Conservation (phyloP, 2,888 invertebrate genomes). For the Dryomyza anilis region DNA sequence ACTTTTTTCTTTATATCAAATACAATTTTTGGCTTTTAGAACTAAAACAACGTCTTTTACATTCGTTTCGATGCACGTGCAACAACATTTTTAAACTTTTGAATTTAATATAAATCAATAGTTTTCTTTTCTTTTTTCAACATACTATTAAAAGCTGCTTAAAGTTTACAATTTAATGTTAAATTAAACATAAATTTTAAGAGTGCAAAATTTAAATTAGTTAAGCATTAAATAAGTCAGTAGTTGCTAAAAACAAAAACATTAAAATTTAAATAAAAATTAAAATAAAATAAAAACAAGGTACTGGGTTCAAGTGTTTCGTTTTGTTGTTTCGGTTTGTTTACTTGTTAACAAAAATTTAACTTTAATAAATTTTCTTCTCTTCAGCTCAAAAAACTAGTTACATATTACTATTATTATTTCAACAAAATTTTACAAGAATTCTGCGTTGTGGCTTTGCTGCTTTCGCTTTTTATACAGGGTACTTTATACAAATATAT, state of each 20-base stretch:
- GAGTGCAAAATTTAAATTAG: background rate
- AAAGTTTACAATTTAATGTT: background rate
- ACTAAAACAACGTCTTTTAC: background rate
- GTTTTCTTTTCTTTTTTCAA: no score
- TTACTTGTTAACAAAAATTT: constrained; percentile 14
- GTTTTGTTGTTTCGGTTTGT: constrained; percentile 37
- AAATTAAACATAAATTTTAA: background rate
- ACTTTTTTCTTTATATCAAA: no score
- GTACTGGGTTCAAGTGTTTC: constrained; percentile 58
- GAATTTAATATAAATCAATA: constrained; percentile 22
- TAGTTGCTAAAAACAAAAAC: constrained; percentile 21
- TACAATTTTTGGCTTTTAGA: no score
- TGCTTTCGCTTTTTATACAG: constrained; percentile 12
- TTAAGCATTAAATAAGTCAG: constrained; percentile 11
- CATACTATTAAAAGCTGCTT: background rate
- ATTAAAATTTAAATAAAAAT: no score
- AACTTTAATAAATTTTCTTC: constrained; percentile 10
- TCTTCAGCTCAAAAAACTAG: no score
- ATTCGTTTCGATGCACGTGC: background rate
- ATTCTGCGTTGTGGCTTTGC: background rate
- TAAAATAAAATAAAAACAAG: no score
- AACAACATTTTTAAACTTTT: background rate
- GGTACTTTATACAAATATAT: constrained; percentile 20
- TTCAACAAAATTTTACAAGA: constrained; percentile 7
- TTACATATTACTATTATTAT: background rate